Evolutionary conservation across 2,113 vertebrate species (phyloP).

Genomic region (Trematomus loennbergii): DNA sequence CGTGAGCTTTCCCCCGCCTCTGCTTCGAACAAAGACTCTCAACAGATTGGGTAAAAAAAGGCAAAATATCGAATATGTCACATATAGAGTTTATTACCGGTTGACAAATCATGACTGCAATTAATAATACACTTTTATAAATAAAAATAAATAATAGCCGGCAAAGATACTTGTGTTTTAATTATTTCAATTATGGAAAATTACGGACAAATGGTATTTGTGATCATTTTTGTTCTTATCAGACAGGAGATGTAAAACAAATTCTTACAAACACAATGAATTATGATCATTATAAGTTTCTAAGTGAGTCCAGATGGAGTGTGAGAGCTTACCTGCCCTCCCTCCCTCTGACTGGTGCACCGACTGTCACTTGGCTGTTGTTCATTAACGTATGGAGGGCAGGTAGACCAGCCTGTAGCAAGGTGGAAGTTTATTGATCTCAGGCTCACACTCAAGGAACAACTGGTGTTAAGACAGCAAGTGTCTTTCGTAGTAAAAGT

Average conservation of each 20-base stretch:
- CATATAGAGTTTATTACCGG: no score
- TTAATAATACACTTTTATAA: neutral
- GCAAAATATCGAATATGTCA: neutral
- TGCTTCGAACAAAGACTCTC: neutral
- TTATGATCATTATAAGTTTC: conserved; percentile 5
- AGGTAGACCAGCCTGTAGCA: conserved; percentile 36
- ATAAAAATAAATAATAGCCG: neutral
- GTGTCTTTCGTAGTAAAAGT: conserved; percentile 17
- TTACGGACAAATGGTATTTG: neutral
- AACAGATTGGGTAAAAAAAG: conserved; percentile 7
- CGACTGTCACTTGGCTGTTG: conserved; percentile 67
- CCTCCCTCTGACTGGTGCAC: conserved; percentile 35
- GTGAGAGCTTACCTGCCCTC: conserved; percentile 43
- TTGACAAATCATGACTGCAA: neutral
- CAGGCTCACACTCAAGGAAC: conserved; percentile 21
- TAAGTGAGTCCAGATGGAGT: conserved; percentile 27
- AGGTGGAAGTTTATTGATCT: conserved; percentile 52
- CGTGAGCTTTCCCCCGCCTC: neutral
- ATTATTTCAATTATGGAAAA: neutral
- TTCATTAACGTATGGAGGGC: conserved; percentile 82
- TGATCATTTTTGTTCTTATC: neutral
- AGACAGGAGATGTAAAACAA: neutral
- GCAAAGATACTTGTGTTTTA: neutral
- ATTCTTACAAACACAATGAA: conserved; percentile 35
- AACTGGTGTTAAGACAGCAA: neutral